Percentiles rank a stretch among this genome's conserved stretches.
phyloP scores from a whole-genome alignment of 1,140 invertebrate genomes.

The Maconellicoccus hirsutus region DNA sequence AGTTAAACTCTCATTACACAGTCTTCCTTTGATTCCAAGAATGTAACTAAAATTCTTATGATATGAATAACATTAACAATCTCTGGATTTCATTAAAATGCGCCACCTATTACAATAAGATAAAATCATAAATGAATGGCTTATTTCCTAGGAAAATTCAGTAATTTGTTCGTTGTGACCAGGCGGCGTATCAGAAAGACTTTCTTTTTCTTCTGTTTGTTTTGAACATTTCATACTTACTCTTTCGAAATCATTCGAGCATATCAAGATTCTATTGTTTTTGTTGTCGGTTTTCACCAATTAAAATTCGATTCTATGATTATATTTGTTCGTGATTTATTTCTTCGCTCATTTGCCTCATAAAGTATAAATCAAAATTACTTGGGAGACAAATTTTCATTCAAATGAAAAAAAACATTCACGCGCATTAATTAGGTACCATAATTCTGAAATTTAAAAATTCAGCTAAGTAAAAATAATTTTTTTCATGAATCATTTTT shows the following conservation, averaged over 20 bases:
- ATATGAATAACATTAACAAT: not conserved
- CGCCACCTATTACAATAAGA: not conserved
- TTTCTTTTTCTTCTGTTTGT: conserved; percentile 20
- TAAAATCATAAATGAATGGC: not conserved
- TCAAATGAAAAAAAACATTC: too few species aligned
- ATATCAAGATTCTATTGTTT: conserved; percentile 1
- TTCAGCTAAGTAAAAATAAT: too few species aligned
- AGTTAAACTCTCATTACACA: too few species aligned
- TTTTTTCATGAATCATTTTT: too few species aligned
- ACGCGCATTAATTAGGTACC: too few species aligned
- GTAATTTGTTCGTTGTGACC: conserved; percentile 3
- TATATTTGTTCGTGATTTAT: not conserved
- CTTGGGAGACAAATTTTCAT: too few species aligned
- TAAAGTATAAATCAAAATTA: not conserved
- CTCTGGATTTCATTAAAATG: not conserved
- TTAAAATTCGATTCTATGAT: conserved; percentile 7
- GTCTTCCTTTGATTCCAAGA: not conserved
- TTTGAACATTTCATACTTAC: conserved; percentile 10
- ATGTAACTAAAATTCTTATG: not conserved
- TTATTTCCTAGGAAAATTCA: conserved; percentile 6
- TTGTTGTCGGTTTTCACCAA: not conserved
- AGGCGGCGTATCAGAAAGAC: not conserved
- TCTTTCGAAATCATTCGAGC: conserved; percentile 18
- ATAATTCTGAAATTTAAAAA: too few species aligned
- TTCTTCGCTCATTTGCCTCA: not conserved